These are phyloP conservation scores for Slavum lentiscoides DNA, from an alignment of 2,888 invertebrate species.

Conservation along the genomic window DNA sequence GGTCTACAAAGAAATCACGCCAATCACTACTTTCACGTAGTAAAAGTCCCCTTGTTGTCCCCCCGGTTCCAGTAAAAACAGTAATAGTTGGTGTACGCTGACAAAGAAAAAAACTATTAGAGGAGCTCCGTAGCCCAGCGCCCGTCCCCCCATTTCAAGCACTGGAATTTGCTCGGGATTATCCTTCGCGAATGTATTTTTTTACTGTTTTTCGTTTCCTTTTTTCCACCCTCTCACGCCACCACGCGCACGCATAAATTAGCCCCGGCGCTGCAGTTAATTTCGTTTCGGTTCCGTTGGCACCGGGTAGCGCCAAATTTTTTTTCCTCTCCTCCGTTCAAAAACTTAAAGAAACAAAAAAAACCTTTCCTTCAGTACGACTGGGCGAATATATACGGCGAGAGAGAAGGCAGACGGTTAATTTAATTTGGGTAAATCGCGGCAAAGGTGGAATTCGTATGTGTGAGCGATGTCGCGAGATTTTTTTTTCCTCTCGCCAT, in stretches of 20 bases:
- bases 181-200: too few species aligned
- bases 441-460: neutral
- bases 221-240: too few species aligned
- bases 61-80: too few species aligned
- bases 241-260: constrained; percentile 37
- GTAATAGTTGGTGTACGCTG: too few species aligned
- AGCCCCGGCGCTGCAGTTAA: constrained; percentile 42
- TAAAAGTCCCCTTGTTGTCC: too few species aligned
- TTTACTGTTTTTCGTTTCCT: too few species aligned
- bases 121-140: too few species aligned
- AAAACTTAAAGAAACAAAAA: neutral
- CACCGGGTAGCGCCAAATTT: neutral
- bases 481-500: constrained; percentile 7
- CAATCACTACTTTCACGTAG: neutral
- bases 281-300: constrained; percentile 35
- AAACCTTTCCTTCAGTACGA: too few species aligned
- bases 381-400: neutral
- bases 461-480: constrained; percentile 1
- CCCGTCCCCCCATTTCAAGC: too few species aligned
- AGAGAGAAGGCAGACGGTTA: constrained; percentile 20
- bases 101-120: too few species aligned
- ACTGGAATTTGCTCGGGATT: too few species aligned
- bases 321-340: neutral
- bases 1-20: too few species aligned
- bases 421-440: constrained; percentile 41